A percentile compares a stretch with the other conserved stretches of the same genome.
Evolutionary conservation across 1,140 invertebrate species (phyloP).

Genomic region (Rhysida immarginata): DNA sequence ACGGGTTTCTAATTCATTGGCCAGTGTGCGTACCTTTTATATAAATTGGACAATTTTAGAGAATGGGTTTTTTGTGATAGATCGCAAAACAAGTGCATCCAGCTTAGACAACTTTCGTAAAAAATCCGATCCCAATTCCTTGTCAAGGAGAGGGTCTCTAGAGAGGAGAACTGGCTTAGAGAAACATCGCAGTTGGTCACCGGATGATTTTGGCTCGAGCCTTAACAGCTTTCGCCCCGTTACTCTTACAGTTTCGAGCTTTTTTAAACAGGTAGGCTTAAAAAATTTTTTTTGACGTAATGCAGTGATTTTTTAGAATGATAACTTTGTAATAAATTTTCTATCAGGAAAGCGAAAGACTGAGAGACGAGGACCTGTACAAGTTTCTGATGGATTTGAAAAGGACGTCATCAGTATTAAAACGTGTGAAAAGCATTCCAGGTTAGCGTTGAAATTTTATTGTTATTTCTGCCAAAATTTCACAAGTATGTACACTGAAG

Average conservation of each 20-base stretch:
- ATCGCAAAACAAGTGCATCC: conserved; percentile 56
- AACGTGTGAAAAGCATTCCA: conserved; percentile 82
- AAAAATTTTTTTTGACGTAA: neutral
- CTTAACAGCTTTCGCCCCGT: conserved; percentile 75
- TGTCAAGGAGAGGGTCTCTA: conserved; percentile 62
- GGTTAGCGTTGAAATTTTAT: conserved; percentile 26
- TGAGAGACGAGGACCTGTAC: conserved; percentile 85
- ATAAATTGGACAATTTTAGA: no score
- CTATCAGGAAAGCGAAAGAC: conserved; percentile 65
- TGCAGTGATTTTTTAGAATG: no score
- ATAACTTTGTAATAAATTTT: neutral
- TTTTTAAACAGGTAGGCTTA: conserved; percentile 41
- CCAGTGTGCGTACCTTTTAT: no score
- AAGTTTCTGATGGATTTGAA: conserved; percentile 83
- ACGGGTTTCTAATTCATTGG: no score
- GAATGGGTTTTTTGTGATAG: conserved; percentile 31
- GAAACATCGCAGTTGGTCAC: conserved; percentile 55
- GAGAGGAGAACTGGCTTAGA: conserved; percentile 46
- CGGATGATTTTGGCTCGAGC: conserved; percentile 59
- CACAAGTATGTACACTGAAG: no score
- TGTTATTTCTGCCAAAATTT: neutral
- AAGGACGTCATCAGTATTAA: conserved; percentile 64
- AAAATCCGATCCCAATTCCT: conserved; percentile 52
- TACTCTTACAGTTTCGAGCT: conserved; percentile 73
- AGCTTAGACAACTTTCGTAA: conserved; percentile 60